Evolutionary conservation across 2,113 vertebrate genomes (phyloP).

Genomic region (Dolichotis patagonum): DNA sequence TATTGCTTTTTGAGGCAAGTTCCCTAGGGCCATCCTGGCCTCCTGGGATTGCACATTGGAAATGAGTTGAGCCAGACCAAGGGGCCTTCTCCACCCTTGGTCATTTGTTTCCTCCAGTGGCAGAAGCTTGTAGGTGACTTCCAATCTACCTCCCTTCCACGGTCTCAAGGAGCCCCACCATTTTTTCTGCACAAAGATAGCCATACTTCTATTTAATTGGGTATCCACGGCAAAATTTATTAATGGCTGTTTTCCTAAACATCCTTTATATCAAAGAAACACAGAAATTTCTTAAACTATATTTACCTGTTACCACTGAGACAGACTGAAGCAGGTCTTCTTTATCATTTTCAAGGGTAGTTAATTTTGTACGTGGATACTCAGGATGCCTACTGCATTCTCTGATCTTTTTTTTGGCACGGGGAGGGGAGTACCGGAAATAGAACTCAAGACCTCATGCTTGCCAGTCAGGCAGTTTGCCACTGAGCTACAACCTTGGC

Average conservation of each 20-base stretch:
- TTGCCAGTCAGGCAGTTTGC: no score
- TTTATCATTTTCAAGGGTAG: slow-evolving; percentile 18
- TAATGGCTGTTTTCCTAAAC: neutral
- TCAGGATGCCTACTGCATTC: neutral
- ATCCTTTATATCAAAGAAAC: neutral
- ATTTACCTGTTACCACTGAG: neutral
- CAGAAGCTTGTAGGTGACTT: neutral
- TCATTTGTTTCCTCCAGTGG: neutral
- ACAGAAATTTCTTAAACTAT: neutral
- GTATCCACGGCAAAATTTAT: neutral
- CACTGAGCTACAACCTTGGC: no score
- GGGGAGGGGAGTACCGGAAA: no score
- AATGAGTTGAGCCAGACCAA: neutral
- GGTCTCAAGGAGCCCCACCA: neutral
- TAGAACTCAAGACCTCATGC: no score
- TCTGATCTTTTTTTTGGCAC: neutral
- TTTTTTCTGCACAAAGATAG: neutral
- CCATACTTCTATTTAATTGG: slow-evolving; percentile 11
- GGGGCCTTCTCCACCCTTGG: neutral
- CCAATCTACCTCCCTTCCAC: neutral
- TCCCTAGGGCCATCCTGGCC: neutral
- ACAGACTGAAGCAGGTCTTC: neutral
- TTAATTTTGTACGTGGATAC: neutral
- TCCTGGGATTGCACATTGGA: neutral
- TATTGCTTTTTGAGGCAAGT: neutral